phyloP scores from a whole-genome alignment of 2,113 vertebrate species.

The Hepsetus odoe region DNA sequence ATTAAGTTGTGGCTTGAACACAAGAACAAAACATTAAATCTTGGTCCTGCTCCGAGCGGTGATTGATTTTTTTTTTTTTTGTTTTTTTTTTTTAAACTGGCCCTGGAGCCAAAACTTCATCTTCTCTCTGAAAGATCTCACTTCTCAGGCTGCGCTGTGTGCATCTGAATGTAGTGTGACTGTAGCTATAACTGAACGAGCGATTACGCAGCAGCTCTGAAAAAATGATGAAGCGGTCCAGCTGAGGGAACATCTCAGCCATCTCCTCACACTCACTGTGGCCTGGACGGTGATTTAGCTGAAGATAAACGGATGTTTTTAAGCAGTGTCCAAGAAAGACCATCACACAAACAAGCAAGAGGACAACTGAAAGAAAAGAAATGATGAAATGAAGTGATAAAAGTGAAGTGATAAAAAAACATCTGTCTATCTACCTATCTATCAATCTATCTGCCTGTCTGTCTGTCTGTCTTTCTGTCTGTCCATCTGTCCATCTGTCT shows the following conservation, averaged over 20 bases:
- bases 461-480: no score
- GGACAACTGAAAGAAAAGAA: neutral
- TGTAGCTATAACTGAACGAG: neutral
- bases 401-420: neutral
- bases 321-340: neutral
- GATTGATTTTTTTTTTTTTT: no score
- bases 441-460: no score
- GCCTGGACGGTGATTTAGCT: neutral
- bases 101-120: no score
- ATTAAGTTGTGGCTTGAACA: no score
- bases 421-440: no score
- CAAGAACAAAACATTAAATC: no score
- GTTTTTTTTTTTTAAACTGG: no score
- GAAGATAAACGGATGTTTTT: neutral
- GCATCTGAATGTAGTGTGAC: neutral
- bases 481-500: no score
- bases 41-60: no score
- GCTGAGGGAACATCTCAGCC: conserved; percentile 21
- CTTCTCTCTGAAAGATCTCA: neutral
- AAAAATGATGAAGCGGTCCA: conserved; percentile 14
- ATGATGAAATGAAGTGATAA: neutral
- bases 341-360: neutral
- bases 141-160: neutral
- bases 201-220: conserved; percentile 9
- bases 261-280: conserved; percentile 15